Evolutionary conservation across 1,140 invertebrate species (phyloP).

Genomic region (Radopholus similis): DNA sequence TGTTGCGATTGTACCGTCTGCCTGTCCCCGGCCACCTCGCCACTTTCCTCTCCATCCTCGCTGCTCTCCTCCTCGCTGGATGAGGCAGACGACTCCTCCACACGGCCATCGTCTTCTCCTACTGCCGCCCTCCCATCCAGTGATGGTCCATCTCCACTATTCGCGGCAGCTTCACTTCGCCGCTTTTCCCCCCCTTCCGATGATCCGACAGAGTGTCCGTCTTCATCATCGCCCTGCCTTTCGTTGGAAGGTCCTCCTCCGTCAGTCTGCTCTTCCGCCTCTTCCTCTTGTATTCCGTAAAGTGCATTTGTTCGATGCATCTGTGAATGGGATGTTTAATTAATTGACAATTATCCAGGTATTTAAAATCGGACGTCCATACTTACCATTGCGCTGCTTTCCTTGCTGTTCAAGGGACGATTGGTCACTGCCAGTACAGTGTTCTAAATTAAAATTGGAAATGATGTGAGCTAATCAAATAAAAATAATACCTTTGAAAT

Average conservation of each 20-base stretch:
- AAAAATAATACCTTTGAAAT: slow-evolving; percentile 6
- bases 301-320: slow-evolving; percentile 5
- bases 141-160: too few species aligned
- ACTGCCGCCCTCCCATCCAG: too few species aligned
- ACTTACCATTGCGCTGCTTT: slow-evolving; percentile 17
- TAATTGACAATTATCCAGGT: too few species aligned
- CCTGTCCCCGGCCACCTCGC: not conserved
- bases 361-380: not conserved
- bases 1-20: not conserved
- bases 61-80: too few species aligned
- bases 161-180: too few species aligned
- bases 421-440: slow-evolving; percentile 24
- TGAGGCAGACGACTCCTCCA: too few species aligned
- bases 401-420: slow-evolving; percentile 13
- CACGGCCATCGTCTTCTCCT: too few species aligned
- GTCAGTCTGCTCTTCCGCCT: slow-evolving; percentile 2
- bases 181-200: too few species aligned
- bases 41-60: not conserved
- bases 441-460: slow-evolving; percentile 29
- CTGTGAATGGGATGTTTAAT: slow-evolving; percentile 2
- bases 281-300: slow-evolving; percentile 10
- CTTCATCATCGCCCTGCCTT: not conserved
- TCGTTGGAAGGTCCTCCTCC: not conserved
- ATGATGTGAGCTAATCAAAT: not conserved
- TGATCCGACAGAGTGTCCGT: too few species aligned